Evolutionary conservation across 2,113 vertebrate species (phyloP).

Genomic region (Lethenteron reissneri): DNA sequence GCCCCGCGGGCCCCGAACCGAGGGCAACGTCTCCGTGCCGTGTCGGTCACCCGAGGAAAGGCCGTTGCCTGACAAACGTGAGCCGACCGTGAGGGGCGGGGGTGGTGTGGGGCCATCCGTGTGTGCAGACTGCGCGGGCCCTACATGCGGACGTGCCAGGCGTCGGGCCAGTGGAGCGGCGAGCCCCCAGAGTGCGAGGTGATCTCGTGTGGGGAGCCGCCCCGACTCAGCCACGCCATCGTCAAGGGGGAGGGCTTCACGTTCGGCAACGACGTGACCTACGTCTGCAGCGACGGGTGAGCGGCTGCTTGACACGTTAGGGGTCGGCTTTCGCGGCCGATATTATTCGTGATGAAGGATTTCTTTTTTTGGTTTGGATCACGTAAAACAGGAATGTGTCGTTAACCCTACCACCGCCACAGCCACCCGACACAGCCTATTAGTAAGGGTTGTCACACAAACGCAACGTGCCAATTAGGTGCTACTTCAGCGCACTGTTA

Average conservation of each 20-base stretch:
- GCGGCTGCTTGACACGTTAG: slow-evolving; percentile 12
- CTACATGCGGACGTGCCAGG: slow-evolving; percentile 40
- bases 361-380: background rate
- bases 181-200: slow-evolving; percentile 35
- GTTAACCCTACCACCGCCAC: too few relatives aligned
- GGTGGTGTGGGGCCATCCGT: slow-evolving; percentile 8
- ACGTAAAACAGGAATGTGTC: background rate
- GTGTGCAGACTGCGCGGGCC: slow-evolving; percentile 53
- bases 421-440: too few relatives aligned
- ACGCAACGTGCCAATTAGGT: too few relatives aligned
- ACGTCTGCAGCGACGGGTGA: slow-evolving; percentile 83
- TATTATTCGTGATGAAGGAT: background rate
- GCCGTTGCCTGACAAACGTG: too few relatives aligned
- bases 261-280: slow-evolving; percentile 46
- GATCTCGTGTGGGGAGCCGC: slow-evolving; percentile 46
- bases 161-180: slow-evolving; percentile 51
- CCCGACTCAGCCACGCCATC: slow-evolving; percentile 38
- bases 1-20: too few relatives aligned
- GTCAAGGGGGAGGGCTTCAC: slow-evolving; percentile 42
- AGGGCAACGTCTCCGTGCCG: too few relatives aligned
- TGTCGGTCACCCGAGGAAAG: too few relatives aligned
- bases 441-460: too few relatives aligned
- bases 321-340: background rate
- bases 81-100: slow-evolving; percentile 8
- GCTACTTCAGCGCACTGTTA: too few relatives aligned